These are phyloP conservation scores for Frankliniella intonsa DNA, from an alignment of 2,888 invertebrate species.

Conservation along the genomic window DNA sequence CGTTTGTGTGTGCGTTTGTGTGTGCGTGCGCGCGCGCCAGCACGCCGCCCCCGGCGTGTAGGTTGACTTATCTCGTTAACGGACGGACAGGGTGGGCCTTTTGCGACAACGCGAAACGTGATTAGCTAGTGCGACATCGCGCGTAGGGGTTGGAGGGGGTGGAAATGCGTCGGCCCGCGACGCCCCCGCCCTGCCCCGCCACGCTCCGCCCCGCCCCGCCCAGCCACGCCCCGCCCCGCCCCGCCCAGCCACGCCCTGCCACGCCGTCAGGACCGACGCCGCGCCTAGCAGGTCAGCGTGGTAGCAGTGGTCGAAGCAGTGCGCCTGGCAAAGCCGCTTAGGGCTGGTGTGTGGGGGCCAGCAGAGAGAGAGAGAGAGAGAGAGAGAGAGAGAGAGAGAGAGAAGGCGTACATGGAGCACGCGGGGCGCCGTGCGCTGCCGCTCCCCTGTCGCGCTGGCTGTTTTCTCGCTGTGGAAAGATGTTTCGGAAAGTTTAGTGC, in stretches of 20 bases:
- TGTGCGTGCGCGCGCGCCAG: neutral
- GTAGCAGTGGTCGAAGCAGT: neutral
- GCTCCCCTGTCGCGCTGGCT: too few relatives aligned
- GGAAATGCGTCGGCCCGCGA: too few relatives aligned
- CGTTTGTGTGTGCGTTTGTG: neutral
- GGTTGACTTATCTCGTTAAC: conserved; percentile 17
- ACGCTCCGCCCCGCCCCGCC: too few relatives aligned
- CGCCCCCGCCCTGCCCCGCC: too few relatives aligned
- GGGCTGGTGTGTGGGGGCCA: too few relatives aligned
- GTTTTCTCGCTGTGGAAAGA: too few relatives aligned
- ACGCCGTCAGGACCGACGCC: neutral
- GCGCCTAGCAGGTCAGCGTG: neutral
- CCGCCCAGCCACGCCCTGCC: neutral
- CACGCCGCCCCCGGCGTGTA: neutral
- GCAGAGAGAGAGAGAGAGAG: too few relatives aligned
- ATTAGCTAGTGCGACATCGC: neutral
- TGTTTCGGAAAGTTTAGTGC: too few relatives aligned
- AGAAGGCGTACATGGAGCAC: too few relatives aligned
- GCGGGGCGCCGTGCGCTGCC: too few relatives aligned
- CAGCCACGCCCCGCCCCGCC: neutral
- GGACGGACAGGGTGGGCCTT: neutral
- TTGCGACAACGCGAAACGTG: neutral
- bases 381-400: too few relatives aligned
- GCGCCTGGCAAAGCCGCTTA: neutral
- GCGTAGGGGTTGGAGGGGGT: too few relatives aligned